These are phyloP conservation scores for Parazoanthus swiftii DNA, from an alignment of 92 coral and sea anemone genomes.

Conservation along the genomic window DNA sequence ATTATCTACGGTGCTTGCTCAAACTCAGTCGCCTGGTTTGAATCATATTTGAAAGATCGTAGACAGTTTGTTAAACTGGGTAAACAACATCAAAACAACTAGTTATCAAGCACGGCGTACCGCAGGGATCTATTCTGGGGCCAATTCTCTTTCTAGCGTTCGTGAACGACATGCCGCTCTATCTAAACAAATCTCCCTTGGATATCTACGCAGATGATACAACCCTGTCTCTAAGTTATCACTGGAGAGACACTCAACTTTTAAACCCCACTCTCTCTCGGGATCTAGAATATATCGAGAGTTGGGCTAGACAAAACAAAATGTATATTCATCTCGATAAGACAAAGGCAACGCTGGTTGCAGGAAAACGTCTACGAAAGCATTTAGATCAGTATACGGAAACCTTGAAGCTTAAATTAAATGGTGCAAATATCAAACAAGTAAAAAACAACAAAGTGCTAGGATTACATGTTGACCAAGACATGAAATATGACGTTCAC, in stretches of 20 bases:
- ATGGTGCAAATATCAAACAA: conserved; percentile 5
- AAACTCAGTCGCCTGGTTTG: too few relatives aligned
- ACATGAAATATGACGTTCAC: too few relatives aligned
- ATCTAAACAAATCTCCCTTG: not conserved
- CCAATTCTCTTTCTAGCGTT: too few relatives aligned
- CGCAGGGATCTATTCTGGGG: too few relatives aligned
- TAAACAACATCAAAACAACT: too few relatives aligned
- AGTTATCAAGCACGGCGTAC: too few relatives aligned
- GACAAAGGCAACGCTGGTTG: not conserved
- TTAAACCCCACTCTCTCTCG: not conserved
- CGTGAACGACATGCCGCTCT: too few relatives aligned
- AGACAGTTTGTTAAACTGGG: too few relatives aligned
- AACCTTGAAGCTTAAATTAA: conserved; percentile 6
- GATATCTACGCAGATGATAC: too few relatives aligned
- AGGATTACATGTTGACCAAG: too few relatives aligned
- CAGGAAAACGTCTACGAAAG: not conserved
- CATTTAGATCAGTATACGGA: not conserved
- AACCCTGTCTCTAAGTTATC: not conserved
- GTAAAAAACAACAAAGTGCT: conserved; percentile 4
- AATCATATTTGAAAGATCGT: too few relatives aligned
- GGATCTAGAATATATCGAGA: conserved; percentile 3
- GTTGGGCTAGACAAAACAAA: not conserved
- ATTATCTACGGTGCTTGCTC: too few relatives aligned
- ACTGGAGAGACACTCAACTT: conserved; percentile 11
- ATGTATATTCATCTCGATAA: conserved; percentile 10